phyloP scores from a whole-genome alignment of 1,140 invertebrate species.

The Drosophila malerkotliana region DNA sequence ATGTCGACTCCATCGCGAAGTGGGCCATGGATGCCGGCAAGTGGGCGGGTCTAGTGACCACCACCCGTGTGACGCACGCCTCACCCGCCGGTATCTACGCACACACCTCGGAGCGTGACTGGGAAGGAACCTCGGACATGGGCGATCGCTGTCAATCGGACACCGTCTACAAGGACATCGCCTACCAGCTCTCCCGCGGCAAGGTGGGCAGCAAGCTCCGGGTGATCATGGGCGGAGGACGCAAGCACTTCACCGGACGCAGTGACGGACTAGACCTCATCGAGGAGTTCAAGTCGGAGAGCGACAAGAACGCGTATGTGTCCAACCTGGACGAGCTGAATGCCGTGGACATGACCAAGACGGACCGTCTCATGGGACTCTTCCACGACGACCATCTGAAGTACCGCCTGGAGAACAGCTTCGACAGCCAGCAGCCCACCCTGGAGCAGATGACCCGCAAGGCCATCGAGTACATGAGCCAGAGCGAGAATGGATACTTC shows the following conservation, averaged over 20 bases:
- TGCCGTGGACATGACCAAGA: constrained; percentile 68
- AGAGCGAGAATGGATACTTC: constrained; percentile 87
- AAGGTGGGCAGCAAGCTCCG: constrained; percentile 87
- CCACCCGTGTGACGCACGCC: constrained; percentile 91
- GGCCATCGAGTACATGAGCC: constrained; percentile 90
- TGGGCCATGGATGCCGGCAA: constrained; percentile 90
- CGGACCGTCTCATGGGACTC: constrained; percentile 84
- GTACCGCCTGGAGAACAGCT: constrained; percentile 85
- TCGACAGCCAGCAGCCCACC: constrained; percentile 85
- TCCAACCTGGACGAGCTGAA: constrained; percentile 86
- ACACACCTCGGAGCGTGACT: constrained; percentile 88
- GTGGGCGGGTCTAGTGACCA: constrained; percentile 91
- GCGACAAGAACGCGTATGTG: constrained; percentile 85
- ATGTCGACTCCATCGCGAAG: constrained; percentile 88
- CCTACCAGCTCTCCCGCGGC: constrained; percentile 88
- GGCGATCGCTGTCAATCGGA: constrained; percentile 65
- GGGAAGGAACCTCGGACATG: constrained; percentile 89
- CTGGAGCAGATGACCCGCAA: constrained; percentile 92
- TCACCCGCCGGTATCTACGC: constrained; percentile 91
- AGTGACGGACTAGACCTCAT: constrained; percentile 89
- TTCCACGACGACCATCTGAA: constrained; percentile 85
- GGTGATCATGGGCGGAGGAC: constrained; percentile 90
- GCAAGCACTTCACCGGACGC: constrained; percentile 84
- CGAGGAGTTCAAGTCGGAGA: constrained; percentile 86
- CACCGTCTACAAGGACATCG: constrained; percentile 87